A percentile compares a stretch with the other conserved stretches of the same genome.
phyloP scores from a whole-genome alignment of 2,888 invertebrate species.

The Calliopum simillimum region DNA sequence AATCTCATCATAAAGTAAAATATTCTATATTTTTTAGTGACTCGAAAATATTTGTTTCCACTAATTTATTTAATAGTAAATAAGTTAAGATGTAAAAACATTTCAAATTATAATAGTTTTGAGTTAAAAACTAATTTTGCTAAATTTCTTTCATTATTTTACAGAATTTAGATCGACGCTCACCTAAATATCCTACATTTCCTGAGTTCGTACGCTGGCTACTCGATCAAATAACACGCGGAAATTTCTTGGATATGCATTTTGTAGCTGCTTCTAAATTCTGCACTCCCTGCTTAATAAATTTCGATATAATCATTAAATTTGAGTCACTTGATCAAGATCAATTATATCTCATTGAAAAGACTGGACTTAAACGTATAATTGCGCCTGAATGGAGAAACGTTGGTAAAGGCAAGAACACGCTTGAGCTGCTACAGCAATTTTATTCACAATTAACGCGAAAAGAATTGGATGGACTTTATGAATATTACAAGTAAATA shows the following conservation, averaged over 20 bases:
- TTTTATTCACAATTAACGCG: conserved; percentile 82
- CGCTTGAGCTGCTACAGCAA: conserved; percentile 77
- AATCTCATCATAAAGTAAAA: too few relatives aligned
- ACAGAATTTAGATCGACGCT: conserved; percentile 58
- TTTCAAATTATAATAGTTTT: too few relatives aligned
- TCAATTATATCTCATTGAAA: conserved; percentile 83
- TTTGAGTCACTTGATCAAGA: conserved; percentile 87
- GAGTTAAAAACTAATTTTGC: too few relatives aligned
- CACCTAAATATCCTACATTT: conserved; percentile 79
- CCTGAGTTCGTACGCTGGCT: conserved; percentile 85
- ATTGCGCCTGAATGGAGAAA: conserved; percentile 88
- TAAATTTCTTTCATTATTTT: neutral
- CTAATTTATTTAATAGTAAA: too few relatives aligned
- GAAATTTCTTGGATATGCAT: conserved; percentile 81
- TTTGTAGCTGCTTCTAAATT: conserved; percentile 88
- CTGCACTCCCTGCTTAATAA: conserved; percentile 87
- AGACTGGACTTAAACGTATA: conserved; percentile 78
- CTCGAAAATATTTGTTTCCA: too few relatives aligned
- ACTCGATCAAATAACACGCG: conserved; percentile 74
- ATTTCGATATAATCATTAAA: conserved; percentile 84
- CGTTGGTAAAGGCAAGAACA: conserved; percentile 81
- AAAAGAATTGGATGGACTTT: conserved; percentile 80
- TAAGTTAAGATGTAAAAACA: too few relatives aligned
- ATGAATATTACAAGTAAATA: conserved; percentile 80
- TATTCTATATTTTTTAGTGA: too few relatives aligned